These are phyloP conservation scores for Holacanthus passer DNA, from an alignment of 2,113 vertebrate genomes.

Conservation along the genomic window DNA sequence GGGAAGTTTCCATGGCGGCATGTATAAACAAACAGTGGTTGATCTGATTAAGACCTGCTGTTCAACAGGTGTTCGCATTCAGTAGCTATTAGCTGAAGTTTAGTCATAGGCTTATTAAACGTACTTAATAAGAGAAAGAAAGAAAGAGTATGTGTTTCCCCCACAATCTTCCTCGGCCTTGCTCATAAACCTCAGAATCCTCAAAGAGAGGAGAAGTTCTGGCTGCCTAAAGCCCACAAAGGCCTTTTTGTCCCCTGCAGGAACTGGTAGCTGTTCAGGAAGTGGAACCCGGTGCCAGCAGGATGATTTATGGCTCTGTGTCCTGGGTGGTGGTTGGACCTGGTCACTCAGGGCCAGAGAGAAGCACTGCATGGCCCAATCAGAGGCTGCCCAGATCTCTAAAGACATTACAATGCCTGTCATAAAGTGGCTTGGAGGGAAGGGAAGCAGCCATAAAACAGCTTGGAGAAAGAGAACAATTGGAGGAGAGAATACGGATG, in stretches of 20 bases:
- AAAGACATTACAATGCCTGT: slow-evolving; percentile 96
- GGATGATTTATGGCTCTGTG: slow-evolving; percentile 99
- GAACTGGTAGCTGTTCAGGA: slow-evolving; percentile 90
- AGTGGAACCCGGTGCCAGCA: slow-evolving; percentile 89
- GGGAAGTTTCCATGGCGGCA: slow-evolving; percentile 55
- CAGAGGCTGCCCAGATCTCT: slow-evolving; percentile 88
- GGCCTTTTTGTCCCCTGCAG: slow-evolving; percentile 91
- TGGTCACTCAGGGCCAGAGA: slow-evolving; percentile 92
- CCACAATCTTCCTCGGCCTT: slow-evolving; percentile 61
- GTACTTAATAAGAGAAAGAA: slow-evolving; percentile 34
- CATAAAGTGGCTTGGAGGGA: slow-evolving; percentile 92
- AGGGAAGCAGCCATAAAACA: slow-evolving; percentile 89
- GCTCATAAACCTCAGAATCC: slow-evolving; percentile 81
- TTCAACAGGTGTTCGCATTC: slow-evolving; percentile 73
- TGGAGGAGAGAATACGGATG: slow-evolving; percentile 93
- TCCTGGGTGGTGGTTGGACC: slow-evolving; percentile 95
- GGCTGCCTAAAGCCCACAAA: slow-evolving; percentile 87
- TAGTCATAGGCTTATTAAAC: slow-evolving; percentile 60
- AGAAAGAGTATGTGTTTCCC: slow-evolving; percentile 17
- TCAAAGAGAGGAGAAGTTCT: slow-evolving; percentile 72
- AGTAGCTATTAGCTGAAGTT: slow-evolving; percentile 47
- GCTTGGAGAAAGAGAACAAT: slow-evolving; percentile 90
- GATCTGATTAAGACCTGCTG: slow-evolving; percentile 57
- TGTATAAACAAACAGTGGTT: slow-evolving; percentile 57
- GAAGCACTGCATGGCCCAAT: slow-evolving; percentile 87